phyloP scores from a whole-genome alignment of 2,113 vertebrate genomes.

The Aldabrachelys gigantea region DNA sequence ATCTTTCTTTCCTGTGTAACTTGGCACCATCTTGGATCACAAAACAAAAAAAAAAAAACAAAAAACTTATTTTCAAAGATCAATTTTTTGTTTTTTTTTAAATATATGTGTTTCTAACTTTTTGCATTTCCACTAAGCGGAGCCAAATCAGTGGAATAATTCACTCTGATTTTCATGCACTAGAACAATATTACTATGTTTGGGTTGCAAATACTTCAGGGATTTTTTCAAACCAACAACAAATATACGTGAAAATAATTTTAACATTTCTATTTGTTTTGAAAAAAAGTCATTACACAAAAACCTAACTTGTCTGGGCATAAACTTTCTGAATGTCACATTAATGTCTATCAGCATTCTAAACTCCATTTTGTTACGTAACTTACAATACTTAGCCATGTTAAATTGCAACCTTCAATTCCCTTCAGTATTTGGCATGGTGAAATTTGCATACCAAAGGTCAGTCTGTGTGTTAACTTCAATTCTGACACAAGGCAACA shows the following conservation, averaged over 20 bases:
- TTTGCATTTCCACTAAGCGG: neutral
- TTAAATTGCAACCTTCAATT: neutral
- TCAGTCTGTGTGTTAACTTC: neutral
- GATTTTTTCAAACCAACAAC: neutral
- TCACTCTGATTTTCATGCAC: neutral
- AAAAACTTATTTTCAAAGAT: no score
- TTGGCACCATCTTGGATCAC: neutral
- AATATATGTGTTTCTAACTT: neutral
- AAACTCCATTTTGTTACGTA: neutral
- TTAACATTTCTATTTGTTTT: neutral
- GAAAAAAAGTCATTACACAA: neutral
- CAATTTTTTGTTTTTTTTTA: neutral
- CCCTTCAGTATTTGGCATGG: neutral
- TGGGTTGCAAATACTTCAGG: neutral
- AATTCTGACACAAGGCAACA: neutral
- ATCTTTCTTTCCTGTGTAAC: neutral
- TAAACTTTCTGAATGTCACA: no score
- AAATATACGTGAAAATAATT: no score
- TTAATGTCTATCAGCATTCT: neutral
- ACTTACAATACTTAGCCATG: neutral
- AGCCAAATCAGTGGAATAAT: neutral
- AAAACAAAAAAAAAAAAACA: no score
- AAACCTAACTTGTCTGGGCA: neutral
- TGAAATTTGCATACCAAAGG: neutral
- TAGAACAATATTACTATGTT: neutral